Evolutionary conservation across 2,888 invertebrate species (phyloP).

Genomic region (Vanessa cardui): DNA sequence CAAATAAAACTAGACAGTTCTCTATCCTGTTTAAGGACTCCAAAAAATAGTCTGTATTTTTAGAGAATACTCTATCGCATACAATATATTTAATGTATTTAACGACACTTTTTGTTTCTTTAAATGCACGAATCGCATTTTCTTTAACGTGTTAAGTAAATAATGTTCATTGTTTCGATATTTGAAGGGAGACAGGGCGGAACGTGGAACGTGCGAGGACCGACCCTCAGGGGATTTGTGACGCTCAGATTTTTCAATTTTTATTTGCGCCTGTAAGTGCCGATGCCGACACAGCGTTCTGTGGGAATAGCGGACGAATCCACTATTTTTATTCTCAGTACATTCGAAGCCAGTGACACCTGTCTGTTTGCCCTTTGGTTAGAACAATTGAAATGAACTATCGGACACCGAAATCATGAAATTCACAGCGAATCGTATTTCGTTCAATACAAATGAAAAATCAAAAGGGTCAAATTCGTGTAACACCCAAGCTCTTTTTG

Average conservation of each 20-base stretch:
- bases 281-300: conserved; percentile 53
- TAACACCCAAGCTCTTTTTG: not conserved
- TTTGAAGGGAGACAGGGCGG: conserved; percentile 56
- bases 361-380: conserved; percentile 40
- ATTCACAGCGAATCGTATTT: conserved; percentile 11
- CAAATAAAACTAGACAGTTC: not conserved
- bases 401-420: conserved; percentile 22
- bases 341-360: conserved; percentile 42
- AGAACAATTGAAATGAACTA: conserved; percentile 35
- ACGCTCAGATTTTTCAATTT: conserved; percentile 75
- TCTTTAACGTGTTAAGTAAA: conserved; percentile 42
- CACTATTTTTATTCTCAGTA: conserved; percentile 42
- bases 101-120: conserved; percentile 12
- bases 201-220: conserved; percentile 67
- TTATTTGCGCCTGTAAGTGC: conserved; percentile 78
- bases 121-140: conserved; percentile 25
- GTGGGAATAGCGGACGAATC: conserved; percentile 43
- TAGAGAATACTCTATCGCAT: too few relatives aligned
- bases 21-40: too few relatives aligned
- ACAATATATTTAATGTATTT: not conserved
- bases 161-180: conserved; percentile 55
- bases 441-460: conserved; percentile 9
- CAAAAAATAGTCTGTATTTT: too few relatives aligned
- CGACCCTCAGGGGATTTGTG: conserved; percentile 69
- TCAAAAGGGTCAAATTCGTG: not conserved